Evolutionary conservation across 2,113 vertebrate species (phyloP).

Genomic region (Edolisoma coerulescens): DNA sequence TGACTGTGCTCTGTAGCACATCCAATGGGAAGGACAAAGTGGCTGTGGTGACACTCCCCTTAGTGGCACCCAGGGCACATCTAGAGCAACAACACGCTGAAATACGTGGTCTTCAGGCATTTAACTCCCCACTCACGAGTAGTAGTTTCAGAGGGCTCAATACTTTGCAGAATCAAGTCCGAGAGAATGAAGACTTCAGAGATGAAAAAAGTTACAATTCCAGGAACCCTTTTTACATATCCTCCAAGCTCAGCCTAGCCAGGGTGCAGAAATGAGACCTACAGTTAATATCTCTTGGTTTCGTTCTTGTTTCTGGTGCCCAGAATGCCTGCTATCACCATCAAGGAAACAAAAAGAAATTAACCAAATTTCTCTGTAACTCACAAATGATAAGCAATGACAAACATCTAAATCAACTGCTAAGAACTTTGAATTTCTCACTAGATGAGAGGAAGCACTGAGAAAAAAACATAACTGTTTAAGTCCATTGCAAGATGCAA

Average conservation of each 20-base stretch:
- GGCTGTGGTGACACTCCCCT: accelerated
- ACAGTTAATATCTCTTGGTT: not conserved
- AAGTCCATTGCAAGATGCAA: not conserved
- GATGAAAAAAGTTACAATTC: not conserved
- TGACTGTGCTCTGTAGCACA: not conserved
- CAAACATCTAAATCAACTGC: not conserved
- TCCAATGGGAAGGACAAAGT: accelerated
- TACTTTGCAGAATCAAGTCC: not conserved
- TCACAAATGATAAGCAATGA: not conserved
- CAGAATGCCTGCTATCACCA: not conserved
- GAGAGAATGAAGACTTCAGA: not conserved
- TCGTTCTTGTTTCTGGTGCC: not conserved
- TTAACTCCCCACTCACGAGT: not conserved
- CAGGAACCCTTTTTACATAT: not conserved
- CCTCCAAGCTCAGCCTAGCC: not conserved
- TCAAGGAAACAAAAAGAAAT: not conserved
- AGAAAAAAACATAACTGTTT: not conserved
- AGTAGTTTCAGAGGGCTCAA: not conserved
- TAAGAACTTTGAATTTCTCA: not conserved
- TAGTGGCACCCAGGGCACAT: not conserved
- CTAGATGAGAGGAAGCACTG: not conserved
- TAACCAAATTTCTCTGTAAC: not conserved
- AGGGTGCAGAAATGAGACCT: not conserved
- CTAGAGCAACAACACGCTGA: not conserved
- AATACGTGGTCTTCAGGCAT: accelerated